A percentile compares a stretch with the other conserved stretches of the same genome.
Conservation (phyloP, 2,113 vertebrate species). For the Procapra przewalskii region DNA sequence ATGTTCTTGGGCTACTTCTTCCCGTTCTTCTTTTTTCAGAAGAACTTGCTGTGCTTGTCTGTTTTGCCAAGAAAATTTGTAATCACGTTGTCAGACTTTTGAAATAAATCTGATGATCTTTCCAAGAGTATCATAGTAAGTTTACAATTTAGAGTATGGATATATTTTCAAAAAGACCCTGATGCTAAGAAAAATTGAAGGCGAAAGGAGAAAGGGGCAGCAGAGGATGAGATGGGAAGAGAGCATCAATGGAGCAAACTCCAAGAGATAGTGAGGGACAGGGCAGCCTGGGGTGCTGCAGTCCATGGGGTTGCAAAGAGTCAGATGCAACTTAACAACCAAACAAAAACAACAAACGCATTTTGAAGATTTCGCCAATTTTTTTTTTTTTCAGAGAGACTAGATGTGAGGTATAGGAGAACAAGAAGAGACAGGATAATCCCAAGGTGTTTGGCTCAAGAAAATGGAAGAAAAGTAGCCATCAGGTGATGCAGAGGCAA, state of each 20-base stretch:
- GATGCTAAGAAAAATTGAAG: background rate
- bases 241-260: background rate
- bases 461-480: background rate
- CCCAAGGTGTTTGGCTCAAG: background rate
- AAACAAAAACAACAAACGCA: background rate
- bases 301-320: background rate
- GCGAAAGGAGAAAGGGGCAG: background rate
- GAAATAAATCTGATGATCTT: background rate
- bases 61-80: background rate
- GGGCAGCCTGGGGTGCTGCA: background rate
- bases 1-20: background rate
- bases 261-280: background rate
- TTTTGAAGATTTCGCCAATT: background rate
- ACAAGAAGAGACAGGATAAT: background rate
- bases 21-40: background rate
- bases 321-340: background rate
- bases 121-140: background rate
- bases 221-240: background rate
- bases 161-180: background rate
- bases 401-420: background rate
- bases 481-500: background rate
- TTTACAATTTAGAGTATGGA: background rate
- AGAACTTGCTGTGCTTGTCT: background rate
- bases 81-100: background rate
- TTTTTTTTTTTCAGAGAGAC: background rate